phyloP scores from a whole-genome alignment of 2,113 vertebrate species.

The Arizona elegans region DNA sequence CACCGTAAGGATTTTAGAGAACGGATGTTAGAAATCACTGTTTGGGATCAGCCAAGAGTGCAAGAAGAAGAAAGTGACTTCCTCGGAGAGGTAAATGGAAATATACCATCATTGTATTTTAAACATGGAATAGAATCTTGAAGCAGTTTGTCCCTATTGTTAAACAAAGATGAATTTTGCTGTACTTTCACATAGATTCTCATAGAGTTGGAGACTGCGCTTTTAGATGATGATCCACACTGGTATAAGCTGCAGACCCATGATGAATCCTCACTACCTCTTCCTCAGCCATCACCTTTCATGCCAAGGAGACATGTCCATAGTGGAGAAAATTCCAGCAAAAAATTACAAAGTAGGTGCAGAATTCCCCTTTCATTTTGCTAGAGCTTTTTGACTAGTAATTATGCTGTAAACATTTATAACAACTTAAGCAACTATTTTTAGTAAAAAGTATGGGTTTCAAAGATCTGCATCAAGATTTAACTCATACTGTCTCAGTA shows the following conservation, averaged over 20 bases:
- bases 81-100: slow-evolving; percentile 88
- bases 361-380: not conserved
- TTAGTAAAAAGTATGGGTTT: slow-evolving; percentile 1
- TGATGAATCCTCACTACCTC: slow-evolving; percentile 93
- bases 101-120: not conserved
- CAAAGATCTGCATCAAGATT: not conserved
- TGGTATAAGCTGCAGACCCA: slow-evolving; percentile 98
- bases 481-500: fast-evolving
- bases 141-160: not conserved
- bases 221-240: slow-evolving; percentile 93
- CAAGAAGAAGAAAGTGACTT: slow-evolving; percentile 98
- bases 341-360: slow-evolving; percentile 95
- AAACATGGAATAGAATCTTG: not conserved
- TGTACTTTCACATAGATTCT: slow-evolving; percentile 80
- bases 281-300: slow-evolving; percentile 97
- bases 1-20: slow-evolving; percentile 97
- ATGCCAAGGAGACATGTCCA: slow-evolving; percentile 90
- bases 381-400: not conserved
- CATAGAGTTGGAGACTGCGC: slow-evolving; percentile 94
- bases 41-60: slow-evolving; percentile 95
- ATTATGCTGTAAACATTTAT: not conserved
- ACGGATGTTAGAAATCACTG: slow-evolving; percentile 96
- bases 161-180: slow-evolving; percentile 36
- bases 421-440: not conserved
- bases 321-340: slow-evolving; percentile 88